Percentiles rank a stretch among this genome's conserved stretches.
Conservation (phyloP, 1,140 invertebrate genomes). For the Centruroides sculpturatus region DNA sequence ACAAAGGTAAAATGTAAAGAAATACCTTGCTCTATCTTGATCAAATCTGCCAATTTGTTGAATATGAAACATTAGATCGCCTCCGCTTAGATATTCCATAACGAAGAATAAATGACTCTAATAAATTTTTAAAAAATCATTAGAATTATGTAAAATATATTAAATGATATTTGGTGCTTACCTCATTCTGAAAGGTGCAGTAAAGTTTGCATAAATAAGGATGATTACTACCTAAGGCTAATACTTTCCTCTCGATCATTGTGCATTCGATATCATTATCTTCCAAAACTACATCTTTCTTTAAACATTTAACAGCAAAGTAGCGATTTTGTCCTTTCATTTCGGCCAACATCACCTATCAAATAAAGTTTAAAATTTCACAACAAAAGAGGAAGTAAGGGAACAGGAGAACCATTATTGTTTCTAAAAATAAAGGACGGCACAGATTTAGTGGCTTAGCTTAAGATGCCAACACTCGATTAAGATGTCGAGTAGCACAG, state of each 20-base stretch:
- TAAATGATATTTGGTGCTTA: constrained; percentile 27
- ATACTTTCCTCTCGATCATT: constrained; percentile 88
- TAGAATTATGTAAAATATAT: too few relatives aligned
- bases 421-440: too few relatives aligned
- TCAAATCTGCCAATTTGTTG: constrained; percentile 86
- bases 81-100: constrained; percentile 98
- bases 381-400: not conserved
- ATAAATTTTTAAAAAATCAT: too few relatives aligned
- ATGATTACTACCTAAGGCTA: constrained; percentile 90
- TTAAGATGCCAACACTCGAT: too few relatives aligned
- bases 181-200: constrained; percentile 95
- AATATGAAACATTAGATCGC: constrained; percentile 99
- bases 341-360: constrained; percentile 86
- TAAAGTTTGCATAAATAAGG: constrained; percentile 95
- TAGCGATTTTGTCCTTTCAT: constrained; percentile 68
- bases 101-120: constrained; percentile 95
- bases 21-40: constrained; percentile 53
- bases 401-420: too few relatives aligned
- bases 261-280: constrained; percentile 99
- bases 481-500: too few relatives aligned
- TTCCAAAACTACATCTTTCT: constrained; percentile 93
- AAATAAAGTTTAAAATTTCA: not conserved
- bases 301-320: constrained; percentile 95
- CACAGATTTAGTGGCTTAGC: too few relatives aligned
- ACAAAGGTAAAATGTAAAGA: not conserved